phyloP scores from a whole-genome alignment of 1,140 invertebrate genomes.

The Homarus americanus region DNA sequence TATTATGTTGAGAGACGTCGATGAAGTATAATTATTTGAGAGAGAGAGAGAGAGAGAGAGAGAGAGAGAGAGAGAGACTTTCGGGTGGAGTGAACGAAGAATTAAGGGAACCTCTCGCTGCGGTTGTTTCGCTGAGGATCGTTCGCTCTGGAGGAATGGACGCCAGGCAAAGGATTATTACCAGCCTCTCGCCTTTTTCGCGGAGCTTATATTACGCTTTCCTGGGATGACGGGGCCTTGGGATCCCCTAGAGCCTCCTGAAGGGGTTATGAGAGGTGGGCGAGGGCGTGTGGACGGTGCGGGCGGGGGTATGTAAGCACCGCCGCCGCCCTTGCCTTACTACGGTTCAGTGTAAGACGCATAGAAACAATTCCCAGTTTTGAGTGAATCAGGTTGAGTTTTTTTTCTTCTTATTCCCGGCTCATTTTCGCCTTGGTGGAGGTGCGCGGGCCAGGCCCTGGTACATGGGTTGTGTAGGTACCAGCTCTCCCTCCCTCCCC shows the following conservation, averaged over 20 bases:
- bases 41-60: not conserved
- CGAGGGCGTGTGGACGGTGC: not conserved
- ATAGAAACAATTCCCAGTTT: slow-evolving; percentile 33
- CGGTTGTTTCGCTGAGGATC: slow-evolving; percentile 1
- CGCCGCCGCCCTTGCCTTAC: not conserved
- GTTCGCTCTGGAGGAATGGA: slow-evolving; percentile 11
- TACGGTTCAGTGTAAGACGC: not conserved
- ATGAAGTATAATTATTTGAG: no score
- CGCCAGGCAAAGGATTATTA: slow-evolving; percentile 42
- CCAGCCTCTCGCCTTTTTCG: slow-evolving; percentile 27
- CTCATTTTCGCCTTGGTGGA: slow-evolving; percentile 43
- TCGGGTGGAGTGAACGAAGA: not conserved
- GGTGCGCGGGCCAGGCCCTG: slow-evolving; percentile 27
- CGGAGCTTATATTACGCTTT: slow-evolving; percentile 45
- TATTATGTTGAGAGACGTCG: no score
- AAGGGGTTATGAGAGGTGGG: no score
- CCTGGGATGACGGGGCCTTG: not conserved
- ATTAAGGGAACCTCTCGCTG: not conserved
- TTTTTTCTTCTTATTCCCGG: slow-evolving; percentile 38
- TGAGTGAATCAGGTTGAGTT: slow-evolving; percentile 37
- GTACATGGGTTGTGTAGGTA: slow-evolving; percentile 38
- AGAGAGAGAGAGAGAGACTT: not conserved
- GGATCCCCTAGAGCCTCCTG: not conserved
- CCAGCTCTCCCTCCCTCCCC: not conserved
- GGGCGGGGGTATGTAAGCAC: not conserved